These are phyloP conservation scores for Sarcophilus harrisii DNA, from an alignment of 2,797 vertebrate genomes.

Conservation along the genomic window DNA sequence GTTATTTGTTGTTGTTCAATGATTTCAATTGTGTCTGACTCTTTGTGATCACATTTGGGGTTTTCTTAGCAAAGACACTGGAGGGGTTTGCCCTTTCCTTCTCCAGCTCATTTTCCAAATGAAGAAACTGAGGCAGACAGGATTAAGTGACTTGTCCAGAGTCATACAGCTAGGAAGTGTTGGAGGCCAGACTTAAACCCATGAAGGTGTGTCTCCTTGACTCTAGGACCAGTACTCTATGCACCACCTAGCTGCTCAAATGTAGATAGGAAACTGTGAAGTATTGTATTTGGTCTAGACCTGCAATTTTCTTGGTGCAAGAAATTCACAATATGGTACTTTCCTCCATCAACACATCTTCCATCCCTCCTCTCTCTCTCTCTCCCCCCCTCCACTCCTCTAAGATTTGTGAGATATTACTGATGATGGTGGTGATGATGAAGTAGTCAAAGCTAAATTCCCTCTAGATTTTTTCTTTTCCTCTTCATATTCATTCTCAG, in stretches of 20 bases:
- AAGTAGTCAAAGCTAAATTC: neutral
- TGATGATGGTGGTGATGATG: neutral
- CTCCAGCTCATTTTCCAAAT: neutral
- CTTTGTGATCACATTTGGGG: neutral
- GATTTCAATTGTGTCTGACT: neutral
- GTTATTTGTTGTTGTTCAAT: neutral
- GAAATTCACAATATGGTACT: neutral
- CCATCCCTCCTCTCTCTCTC: neutral
- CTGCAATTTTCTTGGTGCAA: neutral
- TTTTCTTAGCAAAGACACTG: neutral
- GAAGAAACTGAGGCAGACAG: neutral
- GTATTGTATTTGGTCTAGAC: neutral
- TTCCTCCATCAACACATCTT: neutral
- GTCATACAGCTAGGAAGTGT: neutral
- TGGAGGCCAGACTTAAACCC: neutral
- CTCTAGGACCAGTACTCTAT: neutral
- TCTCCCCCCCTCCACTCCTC: neutral
- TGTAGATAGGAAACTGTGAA: neutral
- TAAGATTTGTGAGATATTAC: neutral
- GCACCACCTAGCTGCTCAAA: neutral
- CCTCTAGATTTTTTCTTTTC: neutral
- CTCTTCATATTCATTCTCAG: neutral
- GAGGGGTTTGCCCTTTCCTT: neutral
- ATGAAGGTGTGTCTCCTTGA: neutral
- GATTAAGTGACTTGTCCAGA: neutral